Conservation (phyloP, 2,113 vertebrate genomes). For the Macrotus californicus region DNA sequence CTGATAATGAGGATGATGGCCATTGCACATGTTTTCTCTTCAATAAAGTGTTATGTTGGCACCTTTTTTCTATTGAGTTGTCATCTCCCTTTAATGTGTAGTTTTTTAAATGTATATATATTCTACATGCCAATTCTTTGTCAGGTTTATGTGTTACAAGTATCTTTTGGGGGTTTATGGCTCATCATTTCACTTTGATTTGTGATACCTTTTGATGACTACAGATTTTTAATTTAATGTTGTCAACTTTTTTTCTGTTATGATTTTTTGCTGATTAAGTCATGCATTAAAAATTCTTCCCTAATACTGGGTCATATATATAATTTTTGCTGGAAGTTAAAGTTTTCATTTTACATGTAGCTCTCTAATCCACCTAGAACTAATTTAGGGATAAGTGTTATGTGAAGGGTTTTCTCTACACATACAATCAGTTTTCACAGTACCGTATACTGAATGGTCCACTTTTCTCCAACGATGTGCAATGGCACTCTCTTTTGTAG, state of each 20-base stretch:
- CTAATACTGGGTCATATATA: not conserved
- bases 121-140: too few species aligned
- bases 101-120: too few species aligned
- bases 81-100: too few species aligned
- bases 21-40: too few species aligned
- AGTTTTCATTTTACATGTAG: not conserved
- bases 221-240: constrained; percentile 24
- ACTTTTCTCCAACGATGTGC: not conserved
- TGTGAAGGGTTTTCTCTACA: not conserved
- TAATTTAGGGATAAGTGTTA: not conserved
- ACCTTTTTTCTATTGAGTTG: too few species aligned
- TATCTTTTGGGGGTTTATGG: too few species aligned
- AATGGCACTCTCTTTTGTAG: not conserved
- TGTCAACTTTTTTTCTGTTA: not conserved
- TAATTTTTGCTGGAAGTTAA: constrained; percentile 3
- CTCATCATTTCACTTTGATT: not conserved
- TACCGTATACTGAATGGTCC: not conserved
- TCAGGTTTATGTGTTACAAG: too few species aligned
- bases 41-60: too few species aligned
- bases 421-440: not conserved
- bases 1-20: too few species aligned
- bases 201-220: not conserved
- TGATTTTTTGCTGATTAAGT: not conserved
- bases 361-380: not conserved
- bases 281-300: not conserved